Evolutionary conservation across 37 sponge, comb jelly and placozoan species (phyloP).

Genomic region (Crambe crambe): DNA sequence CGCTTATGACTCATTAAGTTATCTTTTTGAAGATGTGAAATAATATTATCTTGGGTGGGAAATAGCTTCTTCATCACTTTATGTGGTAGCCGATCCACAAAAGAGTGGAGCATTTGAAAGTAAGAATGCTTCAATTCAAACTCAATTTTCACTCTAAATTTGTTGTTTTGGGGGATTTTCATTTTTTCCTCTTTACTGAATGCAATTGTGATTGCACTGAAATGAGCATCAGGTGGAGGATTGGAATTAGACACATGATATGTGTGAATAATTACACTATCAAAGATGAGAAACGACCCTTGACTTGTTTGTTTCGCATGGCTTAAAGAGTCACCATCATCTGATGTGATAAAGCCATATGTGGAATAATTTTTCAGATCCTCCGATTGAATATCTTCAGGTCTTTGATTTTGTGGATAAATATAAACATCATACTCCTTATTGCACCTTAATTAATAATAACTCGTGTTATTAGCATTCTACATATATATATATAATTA

Average conservation of each 20-base stretch:
- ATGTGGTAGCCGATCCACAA: not conserved
- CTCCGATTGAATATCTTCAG: not conserved
- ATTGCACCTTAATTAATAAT: no score
- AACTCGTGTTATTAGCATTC: no score
- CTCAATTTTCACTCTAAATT: not conserved
- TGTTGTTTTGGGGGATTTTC: not conserved
- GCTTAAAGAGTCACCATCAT: conserved; percentile 38
- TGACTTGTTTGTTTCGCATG: conserved; percentile 59
- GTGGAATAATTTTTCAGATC: not conserved
- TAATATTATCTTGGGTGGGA: no score
- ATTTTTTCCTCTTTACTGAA: not conserved
- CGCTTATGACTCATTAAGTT: no score
- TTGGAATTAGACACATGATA: conserved; percentile 3
- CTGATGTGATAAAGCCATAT: conserved; percentile 19
- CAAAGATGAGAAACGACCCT: conserved; percentile 7
- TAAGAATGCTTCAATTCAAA: conserved; percentile 48
- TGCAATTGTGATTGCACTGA: not conserved
- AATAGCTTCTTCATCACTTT: not conserved
- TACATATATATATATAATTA: no score
- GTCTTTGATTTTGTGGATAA: not conserved
- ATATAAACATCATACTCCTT: conserved; percentile 15
- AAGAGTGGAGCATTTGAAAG: conserved; percentile 41
- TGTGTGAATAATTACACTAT: not conserved
- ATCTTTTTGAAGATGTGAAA: no score
- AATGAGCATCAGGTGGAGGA: not conserved